A percentile compares a stretch with the other conserved stretches of the same genome.
These are phyloP conservation scores for Heliocidaris tuberculata DNA, from an alignment of 35 echinoderm and acorn worm genomes.

Conservation along the genomic window DNA sequence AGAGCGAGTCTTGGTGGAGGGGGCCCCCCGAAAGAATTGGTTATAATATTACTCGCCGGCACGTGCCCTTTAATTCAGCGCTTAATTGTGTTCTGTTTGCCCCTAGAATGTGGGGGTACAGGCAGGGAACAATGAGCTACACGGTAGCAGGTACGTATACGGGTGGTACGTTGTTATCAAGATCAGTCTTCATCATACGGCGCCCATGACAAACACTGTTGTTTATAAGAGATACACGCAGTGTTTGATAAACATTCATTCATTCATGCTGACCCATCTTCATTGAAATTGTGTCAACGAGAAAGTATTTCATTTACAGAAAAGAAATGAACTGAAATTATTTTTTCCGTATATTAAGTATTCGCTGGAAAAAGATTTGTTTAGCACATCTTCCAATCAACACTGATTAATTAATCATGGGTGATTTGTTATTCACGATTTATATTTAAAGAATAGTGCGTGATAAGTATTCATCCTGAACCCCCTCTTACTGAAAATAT, in stretches of 20 bases:
- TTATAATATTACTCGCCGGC: slow-evolving; percentile 50
- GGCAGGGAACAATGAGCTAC: background rate
- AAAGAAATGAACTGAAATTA: no score
- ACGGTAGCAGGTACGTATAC: background rate
- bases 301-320: no score
- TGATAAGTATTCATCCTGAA: no score
- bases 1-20: background rate
- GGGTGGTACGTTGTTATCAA: background rate
- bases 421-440: no score
- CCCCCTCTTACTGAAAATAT: no score
- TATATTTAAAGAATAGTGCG: no score
- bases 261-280: no score
- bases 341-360: no score
- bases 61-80: slow-evolving; percentile 41
- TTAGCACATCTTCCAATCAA: no score
- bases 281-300: no score
- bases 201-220: background rate
- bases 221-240: background rate
- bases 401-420: no score
- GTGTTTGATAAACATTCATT: background rate
- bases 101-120: background rate
- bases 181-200: background rate
- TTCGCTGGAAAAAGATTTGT: no score
- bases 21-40: background rate
- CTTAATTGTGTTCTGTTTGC: slow-evolving; percentile 50